Evolutionary conservation across 2,888 invertebrate genomes (phyloP), one percentile per base, ranked within the genome.

Genomic region (Hoplodrina blanda): DNA sequence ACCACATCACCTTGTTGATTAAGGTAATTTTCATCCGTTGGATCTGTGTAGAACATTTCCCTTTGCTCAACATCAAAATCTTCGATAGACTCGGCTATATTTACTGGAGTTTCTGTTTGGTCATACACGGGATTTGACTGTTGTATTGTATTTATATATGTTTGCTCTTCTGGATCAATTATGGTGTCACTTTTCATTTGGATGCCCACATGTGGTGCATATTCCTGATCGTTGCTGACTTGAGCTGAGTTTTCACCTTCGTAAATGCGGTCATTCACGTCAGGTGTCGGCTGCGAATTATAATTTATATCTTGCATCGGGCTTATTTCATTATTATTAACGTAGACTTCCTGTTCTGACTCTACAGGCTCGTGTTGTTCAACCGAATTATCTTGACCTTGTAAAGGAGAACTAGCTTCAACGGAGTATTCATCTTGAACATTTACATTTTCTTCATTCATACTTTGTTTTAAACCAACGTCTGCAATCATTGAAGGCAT

Each of bases 11-110:
- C 69, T 54, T 78, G 82, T 61, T 85, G 80, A 73, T 90, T 89
- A 20, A 76, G 78, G 64, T 88, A 86, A 59, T 86, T 82, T 75
- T 83, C 80, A 46, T 78, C 76, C 33, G 76, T 50, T 72, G 89
- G 82, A 70, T 94, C 92, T n/a, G 90, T 79, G 84, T 93, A 91
- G 75, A 91, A 92, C 90, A 92, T 90, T 78, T 92, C 88, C 7
- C 75, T 87, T 78, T 93, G 92, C 78, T 94, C 93, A 41, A 88
- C 76, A 68, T 92, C 89, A 83, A 91, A 92, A 44, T 87, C 91
- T 73, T 91, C 84, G 25, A 91, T 91, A 46, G 78, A 70, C 56
- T 71, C 78, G 17, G 30, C 10, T 44, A 81, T 53, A 41, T 66
- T 33, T 25, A 6, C 10, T 52, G 55, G 56, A 49, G 75, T 50